Percentiles rank a stretch among this genome's conserved stretches.
These are phyloP conservation scores for Argya squamiceps DNA, from an alignment of 2,797 vertebrate species.

Conservation along the genomic window DNA sequence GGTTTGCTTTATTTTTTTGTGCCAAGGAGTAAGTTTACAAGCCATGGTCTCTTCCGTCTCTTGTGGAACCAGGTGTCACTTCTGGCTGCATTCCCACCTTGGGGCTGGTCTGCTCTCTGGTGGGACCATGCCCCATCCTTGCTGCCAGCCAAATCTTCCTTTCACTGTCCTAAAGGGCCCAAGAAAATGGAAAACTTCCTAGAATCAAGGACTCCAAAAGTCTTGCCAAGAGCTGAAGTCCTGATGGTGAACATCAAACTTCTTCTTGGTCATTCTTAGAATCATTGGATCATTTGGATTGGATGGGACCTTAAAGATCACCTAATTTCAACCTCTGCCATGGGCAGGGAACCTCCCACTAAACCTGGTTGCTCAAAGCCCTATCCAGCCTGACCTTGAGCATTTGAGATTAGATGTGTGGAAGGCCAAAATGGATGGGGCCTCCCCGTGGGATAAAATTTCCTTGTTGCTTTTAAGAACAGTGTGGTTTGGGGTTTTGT, in stretches of 20 bases:
- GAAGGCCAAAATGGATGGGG: neutral
- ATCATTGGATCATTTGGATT: neutral
- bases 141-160: neutral
- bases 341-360: neutral
- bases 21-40: neutral
- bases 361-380: neutral
- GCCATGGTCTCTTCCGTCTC: neutral
- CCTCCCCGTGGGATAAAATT: neutral
- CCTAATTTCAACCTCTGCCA: neutral
- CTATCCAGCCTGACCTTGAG: neutral
- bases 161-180: neutral
- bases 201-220: neutral
- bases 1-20: neutral
- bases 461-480: neutral
- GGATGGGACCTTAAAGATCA: neutral
- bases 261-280: neutral
- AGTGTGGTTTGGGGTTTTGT: neutral
- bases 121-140: neutral
- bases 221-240: neutral
- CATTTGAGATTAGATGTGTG: neutral
- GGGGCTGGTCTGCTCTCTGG: rapidly evolving
- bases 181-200: neutral
- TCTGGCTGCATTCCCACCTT: neutral
- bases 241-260: neutral
- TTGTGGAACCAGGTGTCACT: neutral